Percentiles rank a stretch among this genome's conserved stretches.
phyloP scores from a whole-genome alignment of 2,113 vertebrate species.

The Symphodus melops region DNA sequence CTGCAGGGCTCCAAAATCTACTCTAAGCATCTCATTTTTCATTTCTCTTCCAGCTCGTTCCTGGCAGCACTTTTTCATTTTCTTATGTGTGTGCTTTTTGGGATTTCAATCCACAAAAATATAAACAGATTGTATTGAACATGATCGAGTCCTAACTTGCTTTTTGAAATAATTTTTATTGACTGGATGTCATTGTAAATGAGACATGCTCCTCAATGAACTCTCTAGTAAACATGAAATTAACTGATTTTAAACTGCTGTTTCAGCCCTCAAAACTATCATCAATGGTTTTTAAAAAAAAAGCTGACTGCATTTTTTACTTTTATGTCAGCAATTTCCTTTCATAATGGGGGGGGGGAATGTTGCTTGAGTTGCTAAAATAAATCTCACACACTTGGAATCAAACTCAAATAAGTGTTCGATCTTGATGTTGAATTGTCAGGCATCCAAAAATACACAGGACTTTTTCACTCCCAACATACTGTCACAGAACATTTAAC shows the following conservation, averaged over 20 bases:
- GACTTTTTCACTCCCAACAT: neutral
- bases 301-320: neutral
- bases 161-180: neutral
- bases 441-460: neutral
- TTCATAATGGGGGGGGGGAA: neutral
- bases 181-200: too few relatives aligned
- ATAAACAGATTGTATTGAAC: neutral
- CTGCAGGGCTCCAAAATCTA: constrained; percentile 26
- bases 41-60: constrained; percentile 11
- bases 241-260: neutral
- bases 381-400: neutral
- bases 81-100: neutral
- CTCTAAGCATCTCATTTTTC: constrained; percentile 24
- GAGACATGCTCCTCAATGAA: too few relatives aligned
- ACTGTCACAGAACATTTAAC: constrained; percentile 32
- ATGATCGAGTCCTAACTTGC: neutral
- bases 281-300: neutral
- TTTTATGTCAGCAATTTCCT: neutral
- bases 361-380: neutral
- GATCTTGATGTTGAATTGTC: neutral
- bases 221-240: too few relatives aligned
- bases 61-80: neutral
- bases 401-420: neutral
- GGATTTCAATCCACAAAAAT: neutral
- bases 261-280: neutral